Base-by-base conservation (phyloP, 2,113 vertebrate genomes). In the Gavialis gangeticus region DNA sequence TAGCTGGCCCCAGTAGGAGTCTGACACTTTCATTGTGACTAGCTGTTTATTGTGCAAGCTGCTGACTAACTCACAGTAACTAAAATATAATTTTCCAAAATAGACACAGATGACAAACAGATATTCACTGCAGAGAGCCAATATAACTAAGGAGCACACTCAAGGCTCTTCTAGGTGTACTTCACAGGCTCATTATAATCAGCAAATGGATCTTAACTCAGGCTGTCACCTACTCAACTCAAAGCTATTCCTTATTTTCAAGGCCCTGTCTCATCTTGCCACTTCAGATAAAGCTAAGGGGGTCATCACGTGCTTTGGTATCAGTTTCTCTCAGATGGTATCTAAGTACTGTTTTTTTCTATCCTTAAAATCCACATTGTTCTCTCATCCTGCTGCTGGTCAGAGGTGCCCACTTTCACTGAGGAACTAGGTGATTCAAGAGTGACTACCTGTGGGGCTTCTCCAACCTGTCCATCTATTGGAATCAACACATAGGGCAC, bases 171-270 rank as follows among this genome's bases (percentile, higher is more conserved):
- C 73, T 73, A 97, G 96, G 96, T 93, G 92, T 96, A 95, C 97
- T 98, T 98, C 96, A 96, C 94, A 97, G 94, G 79, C 96, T 97
- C 94, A 92, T 97, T 97, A 94, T 85, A 97, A 98, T 97, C 97
- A 97, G 97, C 95, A 91, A 97, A 96, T 37, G 81, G 96, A 97
- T 96, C 96, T 95, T 91, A 92, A 92, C 82, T 85, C 88, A 91
- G 89, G 75, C 94, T 96, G 93, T 93, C 75, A 85, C 88, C 96
- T 97, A 92, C 87, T 97, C 93, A 94, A 77, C 87, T 97, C 92
- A 94, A 79, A 97, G 92, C 89, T 95, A 88, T 95, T 97, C 87
- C 97, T 92, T 96, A 96, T 97, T 97, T 94, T 96, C 96, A 95
- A 97, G 83, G 60, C 73, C 78, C 46, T 62, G 71, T 87, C 84